These are phyloP conservation scores for Nomada ruficornis DNA, from an alignment of 2,888 invertebrate species.

Conservation along the genomic window DNA sequence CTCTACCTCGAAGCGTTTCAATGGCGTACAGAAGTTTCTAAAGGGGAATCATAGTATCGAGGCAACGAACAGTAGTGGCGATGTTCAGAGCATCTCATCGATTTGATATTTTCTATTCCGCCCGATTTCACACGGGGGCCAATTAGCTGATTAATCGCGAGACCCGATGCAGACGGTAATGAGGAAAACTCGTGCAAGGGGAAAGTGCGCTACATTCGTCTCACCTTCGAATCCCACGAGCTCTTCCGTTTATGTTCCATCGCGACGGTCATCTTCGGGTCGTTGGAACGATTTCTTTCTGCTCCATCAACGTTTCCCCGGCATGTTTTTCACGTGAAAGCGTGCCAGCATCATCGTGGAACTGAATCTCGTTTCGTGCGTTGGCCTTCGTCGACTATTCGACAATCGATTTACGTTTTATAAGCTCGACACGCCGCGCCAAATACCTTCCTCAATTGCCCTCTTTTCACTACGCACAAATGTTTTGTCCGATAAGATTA, in stretches of 20 bases:
- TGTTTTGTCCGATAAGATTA: conserved; percentile 8
- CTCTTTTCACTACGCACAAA: not conserved
- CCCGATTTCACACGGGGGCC: conserved; percentile 59
- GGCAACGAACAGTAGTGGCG: conserved; percentile 19
- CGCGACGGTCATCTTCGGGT: conserved; percentile 83
- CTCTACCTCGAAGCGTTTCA: not conserved
- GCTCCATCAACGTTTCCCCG: conserved; percentile 57
- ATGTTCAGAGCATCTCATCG: conserved; percentile 42
- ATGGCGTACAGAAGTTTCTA: conserved; percentile 7
- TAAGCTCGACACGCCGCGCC: conserved; percentile 7
- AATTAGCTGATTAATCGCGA: conserved; percentile 59
- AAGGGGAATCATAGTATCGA: not conserved
- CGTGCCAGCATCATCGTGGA: conserved; percentile 51
- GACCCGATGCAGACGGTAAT: conserved; percentile 33
- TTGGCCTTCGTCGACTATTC: conserved; percentile 3
- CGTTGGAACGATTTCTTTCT: conserved; percentile 39
- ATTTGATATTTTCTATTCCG: conserved; percentile 38
- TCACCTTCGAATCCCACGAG: conserved; percentile 86
- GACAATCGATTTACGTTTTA: conserved; percentile 4
- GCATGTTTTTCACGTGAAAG: conserved; percentile 39
- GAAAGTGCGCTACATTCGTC: conserved; percentile 71
- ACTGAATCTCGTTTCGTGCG: conserved; percentile 9
- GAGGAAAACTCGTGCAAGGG: conserved; percentile 50
- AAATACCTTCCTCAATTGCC: conserved; percentile 10
- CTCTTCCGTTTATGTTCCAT: conserved; percentile 86